Conservation (phyloP, 1,140 invertebrate genomes). For the Drosophila mayri region DNA sequence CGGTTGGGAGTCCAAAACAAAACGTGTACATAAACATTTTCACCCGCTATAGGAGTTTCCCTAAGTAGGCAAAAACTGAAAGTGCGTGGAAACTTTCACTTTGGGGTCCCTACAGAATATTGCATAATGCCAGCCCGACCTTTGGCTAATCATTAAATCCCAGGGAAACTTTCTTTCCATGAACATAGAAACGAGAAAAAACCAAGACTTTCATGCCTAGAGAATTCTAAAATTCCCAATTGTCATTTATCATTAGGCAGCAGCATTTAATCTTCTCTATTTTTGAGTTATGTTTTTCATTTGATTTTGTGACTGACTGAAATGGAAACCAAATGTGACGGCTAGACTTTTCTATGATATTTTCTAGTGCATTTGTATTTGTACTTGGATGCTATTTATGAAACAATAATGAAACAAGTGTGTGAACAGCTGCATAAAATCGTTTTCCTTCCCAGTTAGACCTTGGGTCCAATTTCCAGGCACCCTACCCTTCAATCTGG, state of each 20-base stretch:
- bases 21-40: slow-evolving; percentile 25
- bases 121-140: slow-evolving; percentile 55
- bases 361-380: not conserved
- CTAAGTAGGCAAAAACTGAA: slow-evolving; percentile 52
- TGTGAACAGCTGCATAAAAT: slow-evolving; percentile 60
- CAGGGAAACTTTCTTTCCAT: slow-evolving; percentile 63
- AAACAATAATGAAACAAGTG: slow-evolving; percentile 56
- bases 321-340: slow-evolving; percentile 69
- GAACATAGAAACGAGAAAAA: slow-evolving; percentile 38
- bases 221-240: slow-evolving; percentile 52
- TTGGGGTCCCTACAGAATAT: slow-evolving; percentile 63
- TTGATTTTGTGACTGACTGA: slow-evolving; percentile 67
- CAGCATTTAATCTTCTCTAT: not conserved
- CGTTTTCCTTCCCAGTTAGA: slow-evolving; percentile 24
- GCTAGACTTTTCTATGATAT: slow-evolving; percentile 1
- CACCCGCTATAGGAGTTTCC: slow-evolving; percentile 57
- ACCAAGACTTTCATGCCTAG: slow-evolving; percentile 52
- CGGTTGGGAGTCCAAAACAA: slow-evolving; percentile 30
- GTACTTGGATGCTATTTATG: not conserved
- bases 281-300: slow-evolving; percentile 68
- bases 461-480: slow-evolving; percentile 46
- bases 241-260: slow-evolving; percentile 67
- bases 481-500: slow-evolving; percentile 42
- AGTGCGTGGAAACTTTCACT: slow-evolving; percentile 75
- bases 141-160: slow-evolving; percentile 38